Percentiles rank a stretch among this genome's conserved stretches.
These are phyloP conservation scores for Trachelus troglodyta DNA, from an alignment of 2,888 invertebrate species.

Conservation along the genomic window DNA sequence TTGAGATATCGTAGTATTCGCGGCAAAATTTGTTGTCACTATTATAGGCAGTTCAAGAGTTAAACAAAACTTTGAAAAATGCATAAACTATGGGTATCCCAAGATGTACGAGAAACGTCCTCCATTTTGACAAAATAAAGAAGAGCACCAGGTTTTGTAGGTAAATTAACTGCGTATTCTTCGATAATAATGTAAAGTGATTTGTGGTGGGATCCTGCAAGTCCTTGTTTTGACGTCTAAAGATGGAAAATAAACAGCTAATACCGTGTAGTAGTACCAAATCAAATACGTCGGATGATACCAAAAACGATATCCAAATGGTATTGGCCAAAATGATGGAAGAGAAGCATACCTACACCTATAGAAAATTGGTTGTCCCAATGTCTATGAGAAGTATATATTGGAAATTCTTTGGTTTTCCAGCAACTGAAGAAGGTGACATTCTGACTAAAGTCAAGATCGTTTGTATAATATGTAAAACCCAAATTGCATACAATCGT, in stretches of 20 bases:
- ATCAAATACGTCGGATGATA: constrained; percentile 5
- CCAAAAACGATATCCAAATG: constrained; percentile 31
- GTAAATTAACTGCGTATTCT: constrained; percentile 15
- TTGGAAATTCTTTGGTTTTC: constrained; percentile 70
- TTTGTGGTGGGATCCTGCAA: background rate
- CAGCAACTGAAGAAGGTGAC: constrained; percentile 66
- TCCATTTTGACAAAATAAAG: constrained; percentile 42
- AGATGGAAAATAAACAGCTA: constrained; percentile 29
- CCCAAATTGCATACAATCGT: constrained; percentile 68
- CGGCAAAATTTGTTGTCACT: constrained; percentile 49
- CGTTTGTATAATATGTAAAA: constrained; percentile 68
- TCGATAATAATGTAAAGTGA: constrained; percentile 1
- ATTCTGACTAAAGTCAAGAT: constrained; percentile 66
- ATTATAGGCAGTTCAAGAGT: constrained; percentile 13
- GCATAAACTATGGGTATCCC: background rate
- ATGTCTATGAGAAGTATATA: constrained; percentile 68
- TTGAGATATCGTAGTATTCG: constrained; percentile 49
- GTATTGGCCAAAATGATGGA: constrained; percentile 61
- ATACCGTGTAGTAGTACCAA: constrained; percentile 24
- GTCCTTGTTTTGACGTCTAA: constrained; percentile 4
- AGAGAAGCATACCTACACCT: constrained; percentile 63
- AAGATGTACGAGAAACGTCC: constrained; percentile 39
- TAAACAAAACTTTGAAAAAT: background rate
- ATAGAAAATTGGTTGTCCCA: constrained; percentile 67
- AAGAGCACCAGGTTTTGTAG: constrained; percentile 23